Conservation (phyloP, 2,888 invertebrate genomes). For the Diaprepes abbreviatus region DNA sequence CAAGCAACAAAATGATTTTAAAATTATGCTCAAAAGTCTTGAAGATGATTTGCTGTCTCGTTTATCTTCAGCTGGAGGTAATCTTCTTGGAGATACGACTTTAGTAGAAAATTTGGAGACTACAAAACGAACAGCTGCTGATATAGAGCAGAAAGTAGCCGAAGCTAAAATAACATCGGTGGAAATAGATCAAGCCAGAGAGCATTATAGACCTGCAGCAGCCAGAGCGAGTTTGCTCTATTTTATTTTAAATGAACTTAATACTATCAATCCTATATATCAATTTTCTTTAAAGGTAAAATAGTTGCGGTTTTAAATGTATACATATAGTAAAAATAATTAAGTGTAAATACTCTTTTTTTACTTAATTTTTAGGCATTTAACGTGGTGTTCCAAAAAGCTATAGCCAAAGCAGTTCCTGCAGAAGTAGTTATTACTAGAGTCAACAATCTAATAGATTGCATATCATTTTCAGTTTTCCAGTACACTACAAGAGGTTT, state of each 20-base stretch:
- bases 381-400: slow-evolving; percentile 97
- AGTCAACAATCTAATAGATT: slow-evolving; percentile 92
- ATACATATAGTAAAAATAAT: too few relatives aligned
- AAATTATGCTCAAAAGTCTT: slow-evolving; percentile 91
- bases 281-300: slow-evolving; percentile 94
- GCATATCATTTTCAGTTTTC: slow-evolving; percentile 94
- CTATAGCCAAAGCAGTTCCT: slow-evolving; percentile 89
- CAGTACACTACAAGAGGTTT: slow-evolving; percentile 94
- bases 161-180: slow-evolving; percentile 94
- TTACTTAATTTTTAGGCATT: slow-evolving; percentile 78
- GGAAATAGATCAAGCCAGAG: slow-evolving; percentile 94
- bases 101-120: slow-evolving; percentile 96
- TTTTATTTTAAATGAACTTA: slow-evolving; percentile 94
- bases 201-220: slow-evolving; percentile 89
- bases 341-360: too few relatives aligned
- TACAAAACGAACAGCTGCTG: slow-evolving; percentile 95
- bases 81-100: slow-evolving; percentile 94
- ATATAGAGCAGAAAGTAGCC: slow-evolving; percentile 92
- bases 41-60: slow-evolving; percentile 94
- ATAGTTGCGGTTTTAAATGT: too few relatives aligned
- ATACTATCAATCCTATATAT: slow-evolving; percentile 97
- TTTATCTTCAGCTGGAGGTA: slow-evolving; percentile 91
- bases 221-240: slow-evolving; percentile 93
- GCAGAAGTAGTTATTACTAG: slow-evolving; percentile 83
- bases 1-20: slow-evolving; percentile 96